These are phyloP conservation scores for Andrena camellia DNA, from an alignment of 2,888 invertebrate genomes.

Conservation along the genomic window DNA sequence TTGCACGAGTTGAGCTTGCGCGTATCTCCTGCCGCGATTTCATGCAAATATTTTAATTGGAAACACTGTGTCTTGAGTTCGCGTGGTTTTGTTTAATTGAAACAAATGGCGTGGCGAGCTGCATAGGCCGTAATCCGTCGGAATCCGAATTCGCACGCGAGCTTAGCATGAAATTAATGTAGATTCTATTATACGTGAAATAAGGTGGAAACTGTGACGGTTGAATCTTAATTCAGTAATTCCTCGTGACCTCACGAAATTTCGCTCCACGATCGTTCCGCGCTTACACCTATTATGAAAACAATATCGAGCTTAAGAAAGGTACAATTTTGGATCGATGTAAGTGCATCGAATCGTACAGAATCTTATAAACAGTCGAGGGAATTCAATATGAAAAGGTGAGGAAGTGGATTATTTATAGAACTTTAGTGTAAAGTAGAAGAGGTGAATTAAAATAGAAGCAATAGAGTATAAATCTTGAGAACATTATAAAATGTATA, in stretches of 20 bases:
- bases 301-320: no score
- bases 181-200: constrained; percentile 38
- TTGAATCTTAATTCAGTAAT: constrained; percentile 24
- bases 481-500: no score
- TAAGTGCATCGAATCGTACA: no score
- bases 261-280: neutral
- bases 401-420: no score
- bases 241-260: constrained; percentile 1
- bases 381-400: no score
- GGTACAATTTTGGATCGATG: no score
- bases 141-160: constrained; percentile 24
- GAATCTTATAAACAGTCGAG: no score
- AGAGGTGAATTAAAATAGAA: no score
- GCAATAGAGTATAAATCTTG: no score
- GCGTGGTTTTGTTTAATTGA: constrained; percentile 6
- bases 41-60: constrained; percentile 25
- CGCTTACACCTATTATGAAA: no score
- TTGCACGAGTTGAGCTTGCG: neutral
- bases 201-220: constrained; percentile 24
- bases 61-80: neutral
- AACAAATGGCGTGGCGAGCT: constrained; percentile 17
- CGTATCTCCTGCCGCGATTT: neutral
- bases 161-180: constrained; percentile 22
- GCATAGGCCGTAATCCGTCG: constrained; percentile 21
- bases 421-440: no score